phyloP scores from a whole-genome alignment of 1,140 invertebrate genomes.

The Odontomachus brunneus region DNA sequence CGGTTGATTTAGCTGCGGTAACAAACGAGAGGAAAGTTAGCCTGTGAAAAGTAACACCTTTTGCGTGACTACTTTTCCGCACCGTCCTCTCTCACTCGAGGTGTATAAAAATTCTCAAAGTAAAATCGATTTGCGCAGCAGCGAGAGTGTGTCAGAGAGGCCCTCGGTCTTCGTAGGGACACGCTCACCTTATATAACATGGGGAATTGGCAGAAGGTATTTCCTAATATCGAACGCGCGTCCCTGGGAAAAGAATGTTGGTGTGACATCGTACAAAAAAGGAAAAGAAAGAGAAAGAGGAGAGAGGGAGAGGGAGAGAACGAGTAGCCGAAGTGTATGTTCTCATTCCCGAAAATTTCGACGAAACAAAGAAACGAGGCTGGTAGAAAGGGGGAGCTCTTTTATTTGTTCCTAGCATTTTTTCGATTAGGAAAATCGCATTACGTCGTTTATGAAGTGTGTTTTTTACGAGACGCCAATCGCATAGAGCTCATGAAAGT shows the following conservation, averaged over 20 bases:
- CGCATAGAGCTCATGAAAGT: no score
- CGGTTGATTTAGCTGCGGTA: not conserved
- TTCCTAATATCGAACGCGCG: conserved; percentile 75
- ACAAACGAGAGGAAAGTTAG: not conserved
- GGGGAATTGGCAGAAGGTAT: conserved; percentile 75
- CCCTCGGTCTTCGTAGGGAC: conserved; percentile 67
- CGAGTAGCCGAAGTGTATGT: not conserved
- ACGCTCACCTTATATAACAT: conserved; percentile 69
- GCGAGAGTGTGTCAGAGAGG: conserved; percentile 47
- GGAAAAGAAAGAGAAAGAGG: not conserved
- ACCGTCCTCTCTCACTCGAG: conserved; percentile 24
- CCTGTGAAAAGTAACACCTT: not conserved
- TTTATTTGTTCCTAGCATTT: conserved; percentile 23
- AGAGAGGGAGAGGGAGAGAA: no score
- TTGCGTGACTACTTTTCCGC: not conserved
- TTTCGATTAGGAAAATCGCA: conserved; percentile 48
- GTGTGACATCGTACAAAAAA: conserved; percentile 60
- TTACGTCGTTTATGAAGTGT: conserved; percentile 22
- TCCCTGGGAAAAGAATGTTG: conserved; percentile 72
- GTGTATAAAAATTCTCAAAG: conserved; percentile 70
- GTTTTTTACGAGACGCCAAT: conserved; percentile 37
- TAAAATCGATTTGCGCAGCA: conserved; percentile 67
- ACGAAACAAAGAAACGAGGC: conserved; percentile 52
- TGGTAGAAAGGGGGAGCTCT: not conserved
- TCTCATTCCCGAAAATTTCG: conserved; percentile 38